Evolutionary conservation across 2,797 vertebrate species (phyloP).

Genomic region (Falco biarmicus): DNA sequence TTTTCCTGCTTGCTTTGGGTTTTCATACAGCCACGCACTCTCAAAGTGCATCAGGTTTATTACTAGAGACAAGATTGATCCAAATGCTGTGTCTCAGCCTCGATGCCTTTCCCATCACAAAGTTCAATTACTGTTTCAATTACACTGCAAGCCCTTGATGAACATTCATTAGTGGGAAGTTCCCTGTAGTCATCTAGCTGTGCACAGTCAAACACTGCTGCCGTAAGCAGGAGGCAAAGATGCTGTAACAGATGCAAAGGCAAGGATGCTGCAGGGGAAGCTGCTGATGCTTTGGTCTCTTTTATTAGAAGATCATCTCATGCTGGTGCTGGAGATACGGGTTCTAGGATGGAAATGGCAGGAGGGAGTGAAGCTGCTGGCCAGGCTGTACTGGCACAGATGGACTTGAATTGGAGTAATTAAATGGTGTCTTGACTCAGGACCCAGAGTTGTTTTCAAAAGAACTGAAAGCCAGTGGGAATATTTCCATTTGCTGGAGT

Average conservation of each 20-base stretch:
- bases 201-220: background rate
- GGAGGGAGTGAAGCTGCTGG: background rate
- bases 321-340: background rate
- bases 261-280: background rate
- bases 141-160: constrained; percentile 10
- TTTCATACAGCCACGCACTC: background rate
- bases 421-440: background rate
- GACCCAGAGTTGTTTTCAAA: background rate
- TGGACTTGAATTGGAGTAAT: background rate
- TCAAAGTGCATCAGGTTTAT: background rate
- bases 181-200: constrained; percentile 9
- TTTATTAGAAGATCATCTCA: background rate
- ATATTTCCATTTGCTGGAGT: background rate
- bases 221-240: constrained; percentile 11
- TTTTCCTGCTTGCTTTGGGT: background rate
- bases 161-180: constrained; percentile 16
- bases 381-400: background rate
- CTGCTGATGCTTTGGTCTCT: background rate
- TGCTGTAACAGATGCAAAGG: constrained; percentile 5
- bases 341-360: background rate
- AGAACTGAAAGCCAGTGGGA: background rate
- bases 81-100: background rate
- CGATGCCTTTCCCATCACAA: background rate
- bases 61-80: background rate
- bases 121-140: constrained; percentile 52